Percentiles rank a stretch among this genome's conserved stretches.
Evolutionary conservation across 2,888 invertebrate species (phyloP).

Genomic region (Bursaphelenchus okinawaensis): DNA sequence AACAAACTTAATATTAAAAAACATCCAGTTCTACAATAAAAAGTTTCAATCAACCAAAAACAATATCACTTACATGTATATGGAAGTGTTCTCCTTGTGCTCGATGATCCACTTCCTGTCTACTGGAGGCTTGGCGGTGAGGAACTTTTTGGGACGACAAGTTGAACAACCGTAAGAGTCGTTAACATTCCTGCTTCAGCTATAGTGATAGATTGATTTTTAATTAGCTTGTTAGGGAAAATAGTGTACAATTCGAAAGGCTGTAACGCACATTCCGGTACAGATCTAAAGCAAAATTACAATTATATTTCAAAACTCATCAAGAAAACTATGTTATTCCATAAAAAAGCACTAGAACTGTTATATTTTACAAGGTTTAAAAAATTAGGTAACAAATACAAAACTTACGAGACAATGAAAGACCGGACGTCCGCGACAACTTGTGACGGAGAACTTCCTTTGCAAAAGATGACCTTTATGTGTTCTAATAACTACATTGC

Average conservation of each 20-base stretch:
- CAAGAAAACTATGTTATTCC: not conserved
- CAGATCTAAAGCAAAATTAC: slow-evolving; percentile 65
- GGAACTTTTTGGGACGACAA: slow-evolving; percentile 63
- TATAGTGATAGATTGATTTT: slow-evolving; percentile 72
- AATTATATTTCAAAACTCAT: not conserved
- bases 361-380: slow-evolving; percentile 10
- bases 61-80: slow-evolving; percentile 36
- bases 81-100: slow-evolving; percentile 75
- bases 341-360: not conserved
- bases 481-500: slow-evolving; percentile 68
- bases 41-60: not conserved
- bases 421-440: slow-evolving; percentile 67
- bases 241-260: slow-evolving; percentile 77
- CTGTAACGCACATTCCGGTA: slow-evolving; percentile 74
- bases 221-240: slow-evolving; percentile 80
- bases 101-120: slow-evolving; percentile 79
- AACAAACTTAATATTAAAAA: too few relatives aligned
- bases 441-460: slow-evolving; percentile 77
- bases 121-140: slow-evolving; percentile 66
- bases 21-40: too few relatives aligned
- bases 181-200: slow-evolving; percentile 80
- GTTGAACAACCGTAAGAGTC: slow-evolving; percentile 73
- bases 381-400: not conserved
- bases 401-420: slow-evolving; percentile 61
- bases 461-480: slow-evolving; percentile 76